Conservation (phyloP, 2,797 vertebrate genomes). For the Myotis myotis region DNA sequence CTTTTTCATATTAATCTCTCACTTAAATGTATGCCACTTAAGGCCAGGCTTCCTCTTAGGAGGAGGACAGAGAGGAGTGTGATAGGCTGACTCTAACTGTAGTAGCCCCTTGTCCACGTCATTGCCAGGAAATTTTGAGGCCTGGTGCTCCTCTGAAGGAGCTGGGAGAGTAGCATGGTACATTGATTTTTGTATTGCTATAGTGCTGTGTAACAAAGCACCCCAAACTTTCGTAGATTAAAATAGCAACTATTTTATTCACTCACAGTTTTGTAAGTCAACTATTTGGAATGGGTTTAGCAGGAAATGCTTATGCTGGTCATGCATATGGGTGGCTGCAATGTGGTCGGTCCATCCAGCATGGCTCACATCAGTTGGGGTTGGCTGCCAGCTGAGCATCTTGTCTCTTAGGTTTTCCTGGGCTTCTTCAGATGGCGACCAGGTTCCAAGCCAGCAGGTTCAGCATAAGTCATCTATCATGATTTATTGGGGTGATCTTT, state of each 20-base stretch:
- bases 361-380: neutral
- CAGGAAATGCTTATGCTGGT: neutral
- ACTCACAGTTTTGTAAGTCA: neutral
- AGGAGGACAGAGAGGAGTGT: neutral
- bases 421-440: neutral
- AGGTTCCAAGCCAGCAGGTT: neutral
- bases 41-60: neutral
- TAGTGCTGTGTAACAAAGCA: neutral
- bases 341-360: neutral
- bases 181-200: neutral
- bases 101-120: neutral
- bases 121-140: neutral
- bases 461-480: neutral
- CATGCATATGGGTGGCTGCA: neutral
- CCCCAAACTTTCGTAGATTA: neutral
- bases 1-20: neutral
- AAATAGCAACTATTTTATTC: neutral
- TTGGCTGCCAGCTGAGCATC: neutral
- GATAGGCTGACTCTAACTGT: neutral
- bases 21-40: neutral
- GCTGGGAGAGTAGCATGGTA: neutral
- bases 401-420: neutral
- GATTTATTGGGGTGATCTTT: neutral
- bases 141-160: neutral
- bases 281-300: neutral